Conservation (phyloP, 2,113 vertebrate species). For the Lepisosteus oculatus region DNA sequence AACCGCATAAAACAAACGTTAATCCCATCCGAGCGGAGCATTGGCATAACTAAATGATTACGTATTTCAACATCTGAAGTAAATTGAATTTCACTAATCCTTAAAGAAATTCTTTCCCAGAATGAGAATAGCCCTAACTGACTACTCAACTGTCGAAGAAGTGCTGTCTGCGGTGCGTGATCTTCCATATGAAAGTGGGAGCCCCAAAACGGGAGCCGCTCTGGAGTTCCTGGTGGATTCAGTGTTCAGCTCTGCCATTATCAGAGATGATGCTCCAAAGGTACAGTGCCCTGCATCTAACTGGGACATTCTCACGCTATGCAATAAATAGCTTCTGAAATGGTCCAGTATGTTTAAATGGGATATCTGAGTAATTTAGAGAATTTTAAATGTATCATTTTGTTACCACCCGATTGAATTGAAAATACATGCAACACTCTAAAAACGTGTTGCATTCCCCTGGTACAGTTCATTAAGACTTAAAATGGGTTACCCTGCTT, state of each 20-base stretch:
- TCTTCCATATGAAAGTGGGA: constrained; percentile 60
- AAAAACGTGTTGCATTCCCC: too few relatives aligned
- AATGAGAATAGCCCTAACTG: constrained; percentile 74
- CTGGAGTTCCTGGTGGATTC: constrained; percentile 63
- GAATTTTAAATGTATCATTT: too few relatives aligned
- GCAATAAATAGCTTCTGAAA: not conserved
- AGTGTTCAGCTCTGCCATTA: constrained; percentile 56
- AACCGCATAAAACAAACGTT: too few relatives aligned
- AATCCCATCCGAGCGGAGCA: too few relatives aligned
- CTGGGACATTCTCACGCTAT: not conserved
- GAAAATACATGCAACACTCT: too few relatives aligned
- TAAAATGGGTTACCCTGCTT: too few relatives aligned
- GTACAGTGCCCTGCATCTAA: constrained; percentile 40
- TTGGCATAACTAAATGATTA: too few relatives aligned
- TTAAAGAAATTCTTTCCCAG: constrained; percentile 42
- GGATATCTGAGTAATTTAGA: too few relatives aligned
- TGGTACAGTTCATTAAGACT: too few relatives aligned
- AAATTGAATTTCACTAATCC: not conserved
- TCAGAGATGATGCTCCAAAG: constrained; percentile 71
- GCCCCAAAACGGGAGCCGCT: constrained; percentile 64
- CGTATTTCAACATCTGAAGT: not conserved
- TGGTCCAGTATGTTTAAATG: too few relatives aligned
- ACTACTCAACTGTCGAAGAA: constrained; percentile 63
- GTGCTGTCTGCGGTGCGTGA: constrained; percentile 61
- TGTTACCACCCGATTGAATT: too few relatives aligned